Percentiles rank a stretch among this genome's conserved stretches.
phyloP scores from a whole-genome alignment of 2,113 vertebrate genomes.

The Alligator sinensis region DNA sequence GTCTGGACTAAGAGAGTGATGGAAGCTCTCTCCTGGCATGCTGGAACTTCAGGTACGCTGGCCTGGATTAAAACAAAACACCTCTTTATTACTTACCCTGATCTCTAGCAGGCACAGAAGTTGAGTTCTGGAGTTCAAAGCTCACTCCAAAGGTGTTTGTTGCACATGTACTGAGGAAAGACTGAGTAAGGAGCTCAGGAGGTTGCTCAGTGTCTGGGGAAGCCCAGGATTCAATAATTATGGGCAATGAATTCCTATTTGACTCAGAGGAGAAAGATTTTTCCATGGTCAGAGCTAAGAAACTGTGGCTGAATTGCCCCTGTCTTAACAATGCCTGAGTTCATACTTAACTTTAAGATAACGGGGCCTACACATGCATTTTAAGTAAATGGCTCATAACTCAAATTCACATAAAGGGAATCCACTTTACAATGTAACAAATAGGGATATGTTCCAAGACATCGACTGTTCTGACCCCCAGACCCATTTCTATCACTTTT shows the following conservation, averaged over 20 bases:
- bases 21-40: neutral
- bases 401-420: too few species aligned
- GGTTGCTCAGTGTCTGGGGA: neutral
- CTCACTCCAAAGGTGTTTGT: accelerated
- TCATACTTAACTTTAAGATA: neutral
- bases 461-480: too few species aligned
- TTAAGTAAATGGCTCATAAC: neutral
- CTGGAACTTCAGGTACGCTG: neutral
- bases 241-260: neutral
- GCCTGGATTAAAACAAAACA: neutral
- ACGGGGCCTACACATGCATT: neutral
- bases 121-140: accelerated
- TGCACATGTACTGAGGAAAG: neutral
- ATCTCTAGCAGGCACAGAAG: too few species aligned
- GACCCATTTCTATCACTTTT: too few species aligned
- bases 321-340: neutral
- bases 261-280: accelerated
- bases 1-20: neutral
- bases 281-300: accelerated
- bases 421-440: too few species aligned
- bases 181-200: neutral
- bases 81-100: neutral
- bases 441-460: too few species aligned
- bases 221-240: neutral
- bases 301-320: neutral